phyloP scores from a whole-genome alignment of 1,140 invertebrate species.

The Marisa cornuarietis region DNA sequence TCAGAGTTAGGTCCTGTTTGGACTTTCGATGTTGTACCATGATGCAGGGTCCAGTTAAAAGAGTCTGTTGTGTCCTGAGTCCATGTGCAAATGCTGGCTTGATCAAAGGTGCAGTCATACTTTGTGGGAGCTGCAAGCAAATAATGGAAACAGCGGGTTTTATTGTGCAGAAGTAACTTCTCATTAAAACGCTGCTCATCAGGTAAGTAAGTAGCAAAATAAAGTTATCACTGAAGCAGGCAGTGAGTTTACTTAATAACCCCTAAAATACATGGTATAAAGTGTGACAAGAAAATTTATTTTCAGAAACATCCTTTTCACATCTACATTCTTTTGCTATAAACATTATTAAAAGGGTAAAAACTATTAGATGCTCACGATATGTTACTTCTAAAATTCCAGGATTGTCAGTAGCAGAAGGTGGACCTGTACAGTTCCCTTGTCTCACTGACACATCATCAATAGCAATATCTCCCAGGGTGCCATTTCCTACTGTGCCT shows the following conservation, averaged over 20 bases:
- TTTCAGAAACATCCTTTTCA: too few relatives aligned
- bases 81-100: conserved; percentile 50
- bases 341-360: not conserved
- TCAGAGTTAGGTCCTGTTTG: conserved; percentile 51
- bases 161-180: too few relatives aligned
- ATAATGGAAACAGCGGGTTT: not conserved
- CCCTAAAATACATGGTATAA: not conserved
- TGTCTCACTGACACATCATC: conserved; percentile 69
- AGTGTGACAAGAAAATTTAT: too few relatives aligned
- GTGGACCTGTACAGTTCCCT: conserved; percentile 56
- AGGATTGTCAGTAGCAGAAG: conserved; percentile 9
- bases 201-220: too few relatives aligned
- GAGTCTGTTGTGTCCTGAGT: conserved; percentile 41
- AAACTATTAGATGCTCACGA: not conserved
- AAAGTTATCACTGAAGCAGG: too few relatives aligned
- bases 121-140: conserved; percentile 37
- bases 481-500: conserved; percentile 38
- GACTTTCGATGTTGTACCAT: conserved; percentile 45
- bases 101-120: conserved; percentile 53
- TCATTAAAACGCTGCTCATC: too few relatives aligned
- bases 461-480: conserved; percentile 61
- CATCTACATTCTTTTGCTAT: too few relatives aligned
- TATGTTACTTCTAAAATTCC: not conserved
- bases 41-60: conserved; percentile 61
- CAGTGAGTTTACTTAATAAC: not conserved